Base-by-base conservation (phyloP, 2,797 vertebrate species). In the Tiaroga cobitis region DNA sequence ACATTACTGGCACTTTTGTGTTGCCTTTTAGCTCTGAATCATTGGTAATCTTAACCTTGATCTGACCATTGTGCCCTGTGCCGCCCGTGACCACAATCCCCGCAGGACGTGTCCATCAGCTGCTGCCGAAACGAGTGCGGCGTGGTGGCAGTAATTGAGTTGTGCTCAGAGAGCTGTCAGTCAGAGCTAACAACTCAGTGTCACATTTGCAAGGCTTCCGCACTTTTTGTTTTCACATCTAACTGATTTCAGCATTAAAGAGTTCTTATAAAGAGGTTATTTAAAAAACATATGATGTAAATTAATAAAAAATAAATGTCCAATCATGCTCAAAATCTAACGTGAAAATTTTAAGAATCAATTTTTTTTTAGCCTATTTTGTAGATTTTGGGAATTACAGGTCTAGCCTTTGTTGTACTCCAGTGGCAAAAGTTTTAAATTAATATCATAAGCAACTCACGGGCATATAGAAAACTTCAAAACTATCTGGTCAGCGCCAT, bases 101-200 rank as follows among this genome's bases (percentile, higher is more conserved):
- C 34, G 21, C 51, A 81, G 86, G 77, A 54, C 49, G 39, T 56
- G 34, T 61, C 24, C 56, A 80, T 75, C 81, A 81, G 77, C 37
- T 54, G 43, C 82, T 49, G 65, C 56, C n/a, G 26, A 21, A 69
- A 69, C 9, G 54, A 80, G 76, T 16, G 16, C 15, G 18, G 32
- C 32, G 34, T 16, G 59, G 86, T 82, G 86, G 43, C 85, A 72
- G 59, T 89, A 88, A 87, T 87, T 82, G 80, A 85, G 81, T 80
- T 87, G 69, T 87, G 83, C 78, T 84, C 63, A 78, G 86, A 63
- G 69, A 86, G 85, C 65, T 86, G 87, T 88, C 87, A 85, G 75
- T 87, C 85, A 88, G 56, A 43, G 59, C 69, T 56, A 70, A 82
- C 73, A 32, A 32, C 73, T 69, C 82, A 9, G 34, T 32, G 10